Conservation (phyloP, 2,797 vertebrate genomes). For the Anolis apletophallus region DNA sequence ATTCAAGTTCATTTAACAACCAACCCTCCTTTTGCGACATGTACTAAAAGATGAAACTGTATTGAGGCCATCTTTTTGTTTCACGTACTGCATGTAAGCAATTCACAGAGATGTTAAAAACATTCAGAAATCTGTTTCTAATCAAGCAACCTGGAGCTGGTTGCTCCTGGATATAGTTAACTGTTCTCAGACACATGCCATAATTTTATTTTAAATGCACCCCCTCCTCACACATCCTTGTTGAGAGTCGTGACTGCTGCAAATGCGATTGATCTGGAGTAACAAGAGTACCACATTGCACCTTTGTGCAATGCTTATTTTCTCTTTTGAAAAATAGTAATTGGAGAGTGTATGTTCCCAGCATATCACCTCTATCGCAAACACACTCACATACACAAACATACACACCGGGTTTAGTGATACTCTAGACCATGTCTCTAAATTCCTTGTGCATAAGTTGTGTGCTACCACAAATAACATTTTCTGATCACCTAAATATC, state of each 20-base stretch:
- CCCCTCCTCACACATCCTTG: background rate
- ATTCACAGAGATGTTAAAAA: background rate
- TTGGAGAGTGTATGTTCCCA: background rate
- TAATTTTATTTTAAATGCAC: constrained; percentile 34
- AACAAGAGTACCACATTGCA: background rate
- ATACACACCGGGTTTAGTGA: background rate
- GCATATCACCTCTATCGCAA: background rate
- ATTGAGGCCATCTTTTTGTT: background rate
- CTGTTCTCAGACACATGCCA: constrained; percentile 1
- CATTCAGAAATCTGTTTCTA: constrained; percentile 17
- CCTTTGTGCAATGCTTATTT: background rate
- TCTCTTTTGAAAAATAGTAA: background rate
- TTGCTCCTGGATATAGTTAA: background rate
- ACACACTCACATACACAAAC: background rate
- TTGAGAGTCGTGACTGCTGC: background rate
- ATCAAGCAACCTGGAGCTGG: constrained; percentile 14
- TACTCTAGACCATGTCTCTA: background rate
- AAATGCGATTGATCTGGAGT: background rate
- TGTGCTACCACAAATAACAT: background rate
- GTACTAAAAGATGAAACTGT: background rate
- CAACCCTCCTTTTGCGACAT: background rate
- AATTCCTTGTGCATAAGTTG: background rate
- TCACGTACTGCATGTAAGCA: background rate
- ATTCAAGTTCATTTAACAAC: background rate
- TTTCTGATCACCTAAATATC: constrained; percentile 49